Conservation (phyloP, 2,113 vertebrate genomes). For the Anolis carolinensis region DNA sequence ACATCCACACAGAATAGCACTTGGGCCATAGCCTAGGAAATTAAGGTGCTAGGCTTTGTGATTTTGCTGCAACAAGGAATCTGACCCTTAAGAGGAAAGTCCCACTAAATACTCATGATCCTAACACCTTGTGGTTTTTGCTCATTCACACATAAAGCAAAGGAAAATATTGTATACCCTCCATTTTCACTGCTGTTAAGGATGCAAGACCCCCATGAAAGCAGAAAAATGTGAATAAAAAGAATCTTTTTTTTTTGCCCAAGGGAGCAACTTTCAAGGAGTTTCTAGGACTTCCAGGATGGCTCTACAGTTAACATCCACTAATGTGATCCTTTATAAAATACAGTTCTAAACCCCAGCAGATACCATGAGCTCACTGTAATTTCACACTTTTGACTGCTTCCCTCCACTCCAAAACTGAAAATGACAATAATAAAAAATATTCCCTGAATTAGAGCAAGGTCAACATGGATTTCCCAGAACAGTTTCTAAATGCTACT, state of each 20-base stretch:
- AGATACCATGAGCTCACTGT: background rate
- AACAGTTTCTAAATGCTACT: background rate
- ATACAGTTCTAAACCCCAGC: too few relatives aligned
- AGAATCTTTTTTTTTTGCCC: too few relatives aligned
- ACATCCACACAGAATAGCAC: background rate
- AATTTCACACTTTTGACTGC: too few relatives aligned
- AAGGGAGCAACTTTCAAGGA: too few relatives aligned
- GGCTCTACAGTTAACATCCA: too few relatives aligned
- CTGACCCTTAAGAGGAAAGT: background rate
- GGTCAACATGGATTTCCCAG: background rate
- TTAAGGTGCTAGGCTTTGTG: background rate
- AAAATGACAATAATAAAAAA: background rate
- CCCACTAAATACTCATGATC: background rate
- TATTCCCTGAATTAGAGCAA: constrained; percentile 5
- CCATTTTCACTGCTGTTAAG: too few relatives aligned
- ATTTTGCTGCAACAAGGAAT: background rate
- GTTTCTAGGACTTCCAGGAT: too few relatives aligned
- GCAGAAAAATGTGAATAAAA: too few relatives aligned
- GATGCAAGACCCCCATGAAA: too few relatives aligned
- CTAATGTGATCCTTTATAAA: too few relatives aligned
- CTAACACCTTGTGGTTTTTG: background rate
- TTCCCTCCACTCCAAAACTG: background rate
- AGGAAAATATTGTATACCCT: background rate
- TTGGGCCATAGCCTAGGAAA: background rate
- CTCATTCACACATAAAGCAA: background rate